phyloP scores from a whole-genome alignment of 2,888 invertebrate species.

The Megamerina dolium region DNA sequence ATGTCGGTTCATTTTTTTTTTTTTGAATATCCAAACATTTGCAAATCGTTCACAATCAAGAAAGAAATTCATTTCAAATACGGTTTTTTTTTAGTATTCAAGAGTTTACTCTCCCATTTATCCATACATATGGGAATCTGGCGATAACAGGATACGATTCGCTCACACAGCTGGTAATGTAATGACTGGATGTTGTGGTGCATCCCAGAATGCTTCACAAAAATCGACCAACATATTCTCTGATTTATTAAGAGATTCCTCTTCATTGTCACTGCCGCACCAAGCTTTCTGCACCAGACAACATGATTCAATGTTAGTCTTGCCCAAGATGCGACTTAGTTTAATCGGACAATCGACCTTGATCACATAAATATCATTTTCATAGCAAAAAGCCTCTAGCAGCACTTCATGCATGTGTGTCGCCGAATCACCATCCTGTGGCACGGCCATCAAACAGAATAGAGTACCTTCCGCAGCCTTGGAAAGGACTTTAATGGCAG shows the following conservation, averaged over 20 bases:
- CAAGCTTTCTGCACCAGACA: conserved; percentile 48
- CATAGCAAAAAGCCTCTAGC: conserved; percentile 71
- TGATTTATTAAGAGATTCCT: conserved; percentile 54
- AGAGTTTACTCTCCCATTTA: too few species aligned
- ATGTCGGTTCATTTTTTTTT: conserved; percentile 3
- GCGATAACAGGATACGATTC: too few species aligned
- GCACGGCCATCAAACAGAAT: conserved; percentile 64
- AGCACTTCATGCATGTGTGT: conserved; percentile 74
- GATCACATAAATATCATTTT: conserved; percentile 70
- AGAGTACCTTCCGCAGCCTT: conserved; percentile 55
- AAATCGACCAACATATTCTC: conserved; percentile 61
- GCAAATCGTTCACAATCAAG: not conserved
- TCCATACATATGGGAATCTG: not conserved
- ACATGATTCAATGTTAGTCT: conserved; percentile 52
- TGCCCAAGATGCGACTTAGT: conserved; percentile 51
- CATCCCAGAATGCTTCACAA: conserved; percentile 62
- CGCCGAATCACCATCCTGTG: conserved; percentile 64
- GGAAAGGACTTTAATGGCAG: conserved; percentile 44
- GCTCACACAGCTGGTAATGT: conserved; percentile 61
- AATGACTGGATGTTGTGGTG: conserved; percentile 59
- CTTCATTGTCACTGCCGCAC: conserved; percentile 42
- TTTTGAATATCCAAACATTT: not conserved
- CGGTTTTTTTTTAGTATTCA: not conserved
- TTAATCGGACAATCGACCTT: conserved; percentile 58
- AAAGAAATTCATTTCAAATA: too few species aligned